Evolutionary conservation across 2,797 vertebrate species (phyloP), one percentile per base, ranked within the genome.

Genomic region (Eidolon dupreanum): DNA sequence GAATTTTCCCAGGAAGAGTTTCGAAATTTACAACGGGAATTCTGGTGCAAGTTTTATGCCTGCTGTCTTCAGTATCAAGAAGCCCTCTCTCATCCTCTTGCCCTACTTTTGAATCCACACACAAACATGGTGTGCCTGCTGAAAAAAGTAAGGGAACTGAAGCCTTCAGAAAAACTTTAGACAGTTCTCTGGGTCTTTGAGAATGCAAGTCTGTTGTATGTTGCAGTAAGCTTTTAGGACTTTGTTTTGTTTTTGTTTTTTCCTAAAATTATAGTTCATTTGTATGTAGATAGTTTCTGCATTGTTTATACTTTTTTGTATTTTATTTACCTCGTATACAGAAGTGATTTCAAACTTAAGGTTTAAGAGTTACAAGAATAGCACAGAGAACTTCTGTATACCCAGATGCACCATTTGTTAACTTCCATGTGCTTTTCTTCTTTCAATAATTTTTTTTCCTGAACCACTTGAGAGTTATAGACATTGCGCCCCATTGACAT

Each of bases 1-100:
- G 99, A 99, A 98, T 99, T 99, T 96, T 99, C 99, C 1, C 99
- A 99, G 70, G 99, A 99, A 97, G 99, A 99, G 90, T 99, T 99
- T 84, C 99, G 99, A 11, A 99, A 99, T 97, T 98, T 99, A 78
- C 99, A 99, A 96, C 99, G 99, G 96, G 99, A 99, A 97, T 99
- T 99, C 98, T 99, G 99, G 99, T 99, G 99, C 93, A 99, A 99
- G 98, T 99, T 99, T 95, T 99, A 99, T 2, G 99, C 99, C 92
- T 99, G 99, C 96, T 99, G 99, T 95, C 98, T 99, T 43, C 99
- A 99, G 98, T 99, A 99, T 95, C 99, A 99, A 96, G 99, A 99
- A 97, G 99, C 98, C 0, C 98, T 99, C 93, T 99, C 99, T 0
- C 98, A 98, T 0, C 99, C 99, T 0, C 98, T 99, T 43, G 99